Base-by-base conservation (phyloP, 1,140 invertebrate genomes). In the Cylas formicarius region DNA sequence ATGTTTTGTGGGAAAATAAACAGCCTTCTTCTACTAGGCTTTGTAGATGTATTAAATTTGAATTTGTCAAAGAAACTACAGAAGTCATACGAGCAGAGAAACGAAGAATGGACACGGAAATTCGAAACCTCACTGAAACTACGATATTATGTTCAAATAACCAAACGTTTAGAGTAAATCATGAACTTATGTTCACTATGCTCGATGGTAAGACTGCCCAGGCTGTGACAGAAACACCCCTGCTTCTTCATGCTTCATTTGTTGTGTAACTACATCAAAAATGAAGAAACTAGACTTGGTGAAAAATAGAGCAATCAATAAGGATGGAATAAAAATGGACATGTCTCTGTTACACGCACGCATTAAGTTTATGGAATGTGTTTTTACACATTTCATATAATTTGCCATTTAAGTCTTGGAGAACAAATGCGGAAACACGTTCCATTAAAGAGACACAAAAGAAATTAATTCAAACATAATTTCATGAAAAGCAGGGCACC, bases 291-390 rank as follows among this genome's bases (percentile, higher is more conserved):
- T 31, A 17, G 20, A 31, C 18, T 20, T 19, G 17, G 8, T 50
- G 14, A 8, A 19, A n/a, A 20, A 35, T 2, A 51, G 35, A 19
- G 9, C 7, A 2, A 11, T 6, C 8, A 23, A 36, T 29, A 18
- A 26, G 2, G 10, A 34, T 7, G 20, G 1, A 13, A 24, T 36
- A 7, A 4, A 24, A n/a, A 34, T 48, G 37, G 44, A 20, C 2
- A 20, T 51, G 3, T 48, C 36, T 2, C 21, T 34, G 4, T 26
- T 48, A 5, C 44, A 51, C 28, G 44, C 49, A 11, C 21, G 22
- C 3, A 51, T 51, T n/a, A 23, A 34, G 21, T 51, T 48, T 31
- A 41, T 48, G 19, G 49, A 51, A 28, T 51, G 36, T 24, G 18
- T n/a, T 36, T 8, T 17, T 51, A 11, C 44, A 51, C 28, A 17